These are phyloP conservation scores for Protobothrops mucrosquamatus DNA, from an alignment of 2,113 vertebrate genomes.

Conservation along the genomic window DNA sequence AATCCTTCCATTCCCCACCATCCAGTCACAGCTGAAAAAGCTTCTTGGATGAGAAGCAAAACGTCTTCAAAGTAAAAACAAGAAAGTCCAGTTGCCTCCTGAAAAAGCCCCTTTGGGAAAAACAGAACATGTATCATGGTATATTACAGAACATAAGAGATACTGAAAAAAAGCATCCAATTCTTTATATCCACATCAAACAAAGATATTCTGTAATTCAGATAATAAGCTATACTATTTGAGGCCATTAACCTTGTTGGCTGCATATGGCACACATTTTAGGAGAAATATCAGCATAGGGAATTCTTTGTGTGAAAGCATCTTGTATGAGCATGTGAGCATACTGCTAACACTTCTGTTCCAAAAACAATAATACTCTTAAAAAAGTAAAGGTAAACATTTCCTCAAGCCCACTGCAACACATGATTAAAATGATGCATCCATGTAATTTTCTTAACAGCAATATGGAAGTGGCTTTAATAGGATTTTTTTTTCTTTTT, in stretches of 20 bases:
- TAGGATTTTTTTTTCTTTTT: background rate
- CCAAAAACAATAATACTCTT: background rate
- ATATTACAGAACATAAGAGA: background rate
- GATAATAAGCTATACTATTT: background rate
- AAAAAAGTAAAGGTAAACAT: background rate
- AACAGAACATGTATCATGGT: no score
- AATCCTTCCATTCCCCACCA: no score
- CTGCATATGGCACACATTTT: background rate
- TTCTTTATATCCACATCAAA: background rate
- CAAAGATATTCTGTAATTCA: background rate
- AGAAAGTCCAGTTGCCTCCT: no score
- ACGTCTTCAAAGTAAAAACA: no score
- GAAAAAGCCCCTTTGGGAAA: no score
- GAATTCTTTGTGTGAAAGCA: background rate
- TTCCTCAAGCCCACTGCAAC: background rate
- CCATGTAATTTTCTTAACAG: background rate
- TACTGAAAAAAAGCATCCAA: background rate
- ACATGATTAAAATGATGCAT: background rate
- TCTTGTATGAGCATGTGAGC: background rate
- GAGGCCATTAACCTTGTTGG: background rate
- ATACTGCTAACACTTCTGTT: background rate
- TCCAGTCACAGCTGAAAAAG: no score
- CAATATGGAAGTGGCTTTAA: background rate
- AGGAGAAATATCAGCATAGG: background rate
- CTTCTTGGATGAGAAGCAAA: no score